Evolutionary conservation across 2,113 vertebrate species (phyloP), one percentile per base, ranked within the genome.

Genomic region (Balaenoptera acutorostrata): DNA sequence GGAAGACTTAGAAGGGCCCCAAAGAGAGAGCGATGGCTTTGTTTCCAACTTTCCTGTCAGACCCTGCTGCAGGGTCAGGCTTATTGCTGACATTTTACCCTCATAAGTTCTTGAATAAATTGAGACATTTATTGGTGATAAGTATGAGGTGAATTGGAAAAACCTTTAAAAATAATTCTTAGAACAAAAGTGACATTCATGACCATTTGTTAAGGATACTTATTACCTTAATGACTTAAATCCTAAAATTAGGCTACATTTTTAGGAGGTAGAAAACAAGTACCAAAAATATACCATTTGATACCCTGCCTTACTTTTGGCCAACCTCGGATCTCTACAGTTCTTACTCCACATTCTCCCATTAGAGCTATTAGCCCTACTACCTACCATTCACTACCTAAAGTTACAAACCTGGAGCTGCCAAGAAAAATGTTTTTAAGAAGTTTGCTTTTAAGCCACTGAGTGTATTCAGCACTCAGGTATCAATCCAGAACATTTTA

Each of bases 251-350:
- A 95, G 25, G 44, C 13, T 88, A 90, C n/a, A 82, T 64, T 92
- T 93, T 95, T 78, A 95, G 92, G 90, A 95, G 87, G 63, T 95
- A 97, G 88, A 86, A 96, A 95, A 89, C 61, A 82, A 91, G 41
- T 92, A 87, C 41, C 78, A 31, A 84, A 55, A 85, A 36, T 77
- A 71, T 90, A 81, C 21, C 81, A 93, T 81, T 66, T 71, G 57
- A 23, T 14, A 88, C 2, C 11, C 17, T 33, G 52, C 36, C 44
- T 66, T 27, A 86, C 49, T 93, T 91, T 59, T 89, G 41, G 27
- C 44, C 44, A 89, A 77, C 31, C 33, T 69, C 69, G 14, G 52
- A 55, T 88, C 75, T 81, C 36, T 75, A n/a, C 49, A 89, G 33
- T 97, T 97, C 44, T 88, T 44, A 74, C 63, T 92, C 21, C 63